These are phyloP conservation scores for Ibycter americanus DNA, from an alignment of 2,797 vertebrate species.

Conservation along the genomic window DNA sequence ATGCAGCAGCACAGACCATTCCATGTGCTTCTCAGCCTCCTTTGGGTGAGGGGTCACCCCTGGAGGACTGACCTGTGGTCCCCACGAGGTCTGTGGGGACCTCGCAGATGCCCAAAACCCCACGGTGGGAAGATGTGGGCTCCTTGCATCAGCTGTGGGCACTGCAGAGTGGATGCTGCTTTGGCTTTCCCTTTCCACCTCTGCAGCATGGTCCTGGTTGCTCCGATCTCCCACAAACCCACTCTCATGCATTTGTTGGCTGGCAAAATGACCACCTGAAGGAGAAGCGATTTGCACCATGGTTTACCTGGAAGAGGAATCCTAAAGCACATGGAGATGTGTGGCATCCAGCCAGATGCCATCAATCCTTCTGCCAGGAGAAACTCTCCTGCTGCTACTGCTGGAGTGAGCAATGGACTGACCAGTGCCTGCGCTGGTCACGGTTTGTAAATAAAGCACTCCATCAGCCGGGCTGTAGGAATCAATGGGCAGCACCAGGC, in stretches of 20 bases:
- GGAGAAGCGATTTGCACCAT: background rate
- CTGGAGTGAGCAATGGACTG: background rate
- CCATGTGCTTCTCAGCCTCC: background rate
- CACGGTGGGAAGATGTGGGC: background rate
- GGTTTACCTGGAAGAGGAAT: background rate
- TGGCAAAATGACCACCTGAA: background rate
- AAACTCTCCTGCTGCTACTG: background rate
- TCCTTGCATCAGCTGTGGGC: rapidly evolving
- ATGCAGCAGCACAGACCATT: background rate
- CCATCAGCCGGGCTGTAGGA: background rate
- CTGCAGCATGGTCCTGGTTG: background rate
- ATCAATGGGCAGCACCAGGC: background rate
- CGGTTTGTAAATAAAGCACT: background rate
- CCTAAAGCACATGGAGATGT: background rate
- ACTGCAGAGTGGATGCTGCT: background rate
- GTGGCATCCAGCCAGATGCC: background rate
- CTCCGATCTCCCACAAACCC: background rate
- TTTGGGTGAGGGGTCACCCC: no score
- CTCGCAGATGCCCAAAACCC: background rate
- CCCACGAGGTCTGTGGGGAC: background rate
- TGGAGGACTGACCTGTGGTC: background rate
- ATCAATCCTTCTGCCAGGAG: background rate
- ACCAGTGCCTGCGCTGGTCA: background rate
- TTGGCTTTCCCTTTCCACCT: background rate
- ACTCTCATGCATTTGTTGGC: rapidly evolving